Conservation (phyloP, 1,140 invertebrate species). For the Paraescarpia echinospica region DNA sequence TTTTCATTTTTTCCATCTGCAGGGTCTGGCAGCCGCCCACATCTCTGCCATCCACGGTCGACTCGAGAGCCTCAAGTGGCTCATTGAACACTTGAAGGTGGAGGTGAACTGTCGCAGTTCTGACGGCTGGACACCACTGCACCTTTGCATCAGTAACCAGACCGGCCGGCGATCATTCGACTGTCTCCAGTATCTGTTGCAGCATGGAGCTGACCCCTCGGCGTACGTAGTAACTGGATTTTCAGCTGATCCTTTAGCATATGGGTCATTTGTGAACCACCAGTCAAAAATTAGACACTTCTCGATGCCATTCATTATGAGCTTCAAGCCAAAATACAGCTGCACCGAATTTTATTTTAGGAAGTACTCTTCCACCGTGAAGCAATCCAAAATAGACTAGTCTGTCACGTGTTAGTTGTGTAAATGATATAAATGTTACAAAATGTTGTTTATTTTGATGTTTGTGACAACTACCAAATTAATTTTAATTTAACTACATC, state of each 20-base stretch:
- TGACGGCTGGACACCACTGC: conserved; percentile 55
- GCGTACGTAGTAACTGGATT: conserved; percentile 35
- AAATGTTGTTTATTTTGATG: too few species aligned
- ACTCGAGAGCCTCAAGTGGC: conserved; percentile 55
- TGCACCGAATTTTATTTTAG: too few species aligned
- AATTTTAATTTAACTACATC: too few species aligned
- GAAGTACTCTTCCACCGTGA: too few species aligned
- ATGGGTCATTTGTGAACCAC: background rate
- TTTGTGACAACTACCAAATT: too few species aligned
- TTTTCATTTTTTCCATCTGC: conserved; percentile 20
- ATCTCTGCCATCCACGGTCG: conserved; percentile 55
- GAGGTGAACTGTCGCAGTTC: conserved; percentile 54
- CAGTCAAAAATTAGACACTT: too few species aligned
- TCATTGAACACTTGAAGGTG: conserved; percentile 54
- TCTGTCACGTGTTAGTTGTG: too few species aligned
- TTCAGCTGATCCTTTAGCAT: background rate
- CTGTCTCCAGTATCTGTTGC: conserved; percentile 52
- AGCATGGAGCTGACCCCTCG: conserved; percentile 53
- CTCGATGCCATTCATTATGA: too few species aligned
- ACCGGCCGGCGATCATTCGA: conserved; percentile 51
- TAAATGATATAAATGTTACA: too few species aligned
- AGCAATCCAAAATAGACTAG: too few species aligned
- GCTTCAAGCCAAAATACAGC: too few species aligned
- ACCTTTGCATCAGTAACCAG: conserved; percentile 56
- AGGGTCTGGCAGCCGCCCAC: conserved; percentile 56